Percentiles rank a stretch among this genome's conserved stretches.
These are phyloP conservation scores for Thumatha senex DNA, from an alignment of 2,888 invertebrate genomes.

Conservation along the genomic window DNA sequence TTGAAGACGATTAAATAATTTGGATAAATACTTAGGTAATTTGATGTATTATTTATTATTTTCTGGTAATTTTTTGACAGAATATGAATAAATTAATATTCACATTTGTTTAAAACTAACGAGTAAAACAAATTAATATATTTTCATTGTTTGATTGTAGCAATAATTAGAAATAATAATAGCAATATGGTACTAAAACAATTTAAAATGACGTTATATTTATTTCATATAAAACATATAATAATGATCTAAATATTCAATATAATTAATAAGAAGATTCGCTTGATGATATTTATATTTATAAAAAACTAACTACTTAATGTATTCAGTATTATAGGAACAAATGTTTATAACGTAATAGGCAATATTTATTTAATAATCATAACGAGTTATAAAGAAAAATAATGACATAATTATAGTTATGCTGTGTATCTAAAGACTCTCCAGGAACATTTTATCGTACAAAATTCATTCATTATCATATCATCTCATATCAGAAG, in stretches of 20 bases:
- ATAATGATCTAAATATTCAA: conserved; percentile 44
- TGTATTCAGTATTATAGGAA: conserved; percentile 51
- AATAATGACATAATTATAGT: background rate
- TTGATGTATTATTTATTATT: too few species aligned
- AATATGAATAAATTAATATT: too few species aligned
- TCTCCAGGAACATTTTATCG: conserved; percentile 49
- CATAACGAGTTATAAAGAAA: background rate
- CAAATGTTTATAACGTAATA: conserved; percentile 38
- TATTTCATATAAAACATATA: conserved; percentile 58
- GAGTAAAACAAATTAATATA: too few species aligned
- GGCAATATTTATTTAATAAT: conserved; percentile 16
- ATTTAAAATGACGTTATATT: conserved; percentile 42
- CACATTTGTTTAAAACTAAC: too few species aligned
- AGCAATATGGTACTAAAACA: conserved; percentile 54
- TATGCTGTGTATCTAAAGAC: conserved; percentile 24
- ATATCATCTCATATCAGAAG: conserved; percentile 76
- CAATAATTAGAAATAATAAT: conserved; percentile 65
- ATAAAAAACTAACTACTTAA: conserved; percentile 37
- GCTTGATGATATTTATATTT: conserved; percentile 55
- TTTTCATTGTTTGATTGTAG: conserved; percentile 59
- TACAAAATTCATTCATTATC: conserved; percentile 76
- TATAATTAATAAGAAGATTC: conserved; percentile 47
- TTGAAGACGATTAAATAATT: too few species aligned
- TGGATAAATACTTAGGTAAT: too few species aligned
- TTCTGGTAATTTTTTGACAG: too few species aligned